A percentile compares a stretch with the other conserved stretches of the same genome.
phyloP scores from a whole-genome alignment of 2,888 invertebrate species.

The Iselma pallidipennis region DNA sequence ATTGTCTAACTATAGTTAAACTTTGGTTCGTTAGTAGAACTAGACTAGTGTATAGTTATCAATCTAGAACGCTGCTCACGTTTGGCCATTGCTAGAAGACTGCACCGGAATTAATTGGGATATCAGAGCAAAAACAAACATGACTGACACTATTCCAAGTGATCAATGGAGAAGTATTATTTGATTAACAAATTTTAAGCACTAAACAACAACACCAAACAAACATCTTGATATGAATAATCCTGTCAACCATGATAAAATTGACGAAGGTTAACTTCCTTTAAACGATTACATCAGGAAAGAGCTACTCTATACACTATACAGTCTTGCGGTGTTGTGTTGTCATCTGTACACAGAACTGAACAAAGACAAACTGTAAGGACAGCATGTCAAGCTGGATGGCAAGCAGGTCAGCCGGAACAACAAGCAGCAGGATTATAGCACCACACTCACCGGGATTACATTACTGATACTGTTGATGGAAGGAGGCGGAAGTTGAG shows the following conservation, averaged over 20 bases:
- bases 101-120: background rate
- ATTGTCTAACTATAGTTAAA: background rate
- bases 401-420: constrained; percentile 39
- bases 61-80: background rate
- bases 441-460: constrained; percentile 39
- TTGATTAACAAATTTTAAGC: background rate
- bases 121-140: background rate
- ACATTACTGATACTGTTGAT: constrained; percentile 39
- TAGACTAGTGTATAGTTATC: background rate
- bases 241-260: background rate
- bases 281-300: constrained; percentile 19
- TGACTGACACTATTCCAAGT: background rate
- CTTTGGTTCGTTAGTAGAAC: background rate
- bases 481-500: constrained; percentile 32
- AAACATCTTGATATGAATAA: no score
- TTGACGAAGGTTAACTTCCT: background rate
- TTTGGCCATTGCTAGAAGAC: background rate
- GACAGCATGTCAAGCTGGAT: constrained; percentile 32
- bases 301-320: no score
- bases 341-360: constrained; percentile 12
- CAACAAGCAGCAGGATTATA: constrained; percentile 34
- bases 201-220: background rate
- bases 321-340: no score
- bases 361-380: constrained; percentile 29
- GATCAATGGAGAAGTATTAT: background rate